These are phyloP conservation scores for Tauraco hartlaubi DNA, from an alignment of 2,797 vertebrate species.

Conservation along the genomic window DNA sequence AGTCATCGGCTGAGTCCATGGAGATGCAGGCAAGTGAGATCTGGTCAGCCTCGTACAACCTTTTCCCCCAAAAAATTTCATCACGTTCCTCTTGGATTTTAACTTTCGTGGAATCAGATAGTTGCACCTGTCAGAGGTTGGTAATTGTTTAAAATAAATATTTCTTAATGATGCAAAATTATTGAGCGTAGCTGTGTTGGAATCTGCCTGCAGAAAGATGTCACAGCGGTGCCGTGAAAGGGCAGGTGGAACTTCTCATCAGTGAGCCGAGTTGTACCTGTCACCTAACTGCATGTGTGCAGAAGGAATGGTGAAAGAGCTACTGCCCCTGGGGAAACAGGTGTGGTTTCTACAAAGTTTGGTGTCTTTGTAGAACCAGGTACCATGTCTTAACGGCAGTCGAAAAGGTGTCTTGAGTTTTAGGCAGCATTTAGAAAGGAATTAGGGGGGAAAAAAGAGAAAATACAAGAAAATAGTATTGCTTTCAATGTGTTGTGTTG, in stretches of 20 bases:
- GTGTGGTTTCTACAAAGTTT: no score
- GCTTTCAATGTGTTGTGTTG: neutral
- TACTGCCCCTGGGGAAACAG: no score
- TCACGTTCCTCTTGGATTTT: accelerated
- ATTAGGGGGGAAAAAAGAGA: neutral
- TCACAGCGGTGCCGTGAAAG: neutral
- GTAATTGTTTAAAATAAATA: neutral
- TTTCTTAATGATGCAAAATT: neutral
- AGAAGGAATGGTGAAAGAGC: neutral
- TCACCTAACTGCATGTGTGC: neutral
- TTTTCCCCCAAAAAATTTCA: neutral
- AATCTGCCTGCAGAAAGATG: neutral
- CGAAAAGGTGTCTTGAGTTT: neutral
- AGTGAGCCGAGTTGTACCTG: neutral
- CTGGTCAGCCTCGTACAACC: neutral
- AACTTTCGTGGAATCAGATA: neutral
- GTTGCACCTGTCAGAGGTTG: neutral
- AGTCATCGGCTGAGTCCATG: neutral
- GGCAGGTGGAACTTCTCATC: no score
- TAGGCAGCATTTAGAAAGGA: neutral
- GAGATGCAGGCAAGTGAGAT: neutral
- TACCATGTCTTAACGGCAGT: neutral
- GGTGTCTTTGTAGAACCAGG: neutral
- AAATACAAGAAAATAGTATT: neutral
- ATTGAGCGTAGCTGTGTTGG: neutral